These are phyloP conservation scores for Spodoptera picta DNA, from an alignment of 2,888 invertebrate species.

Conservation along the genomic window DNA sequence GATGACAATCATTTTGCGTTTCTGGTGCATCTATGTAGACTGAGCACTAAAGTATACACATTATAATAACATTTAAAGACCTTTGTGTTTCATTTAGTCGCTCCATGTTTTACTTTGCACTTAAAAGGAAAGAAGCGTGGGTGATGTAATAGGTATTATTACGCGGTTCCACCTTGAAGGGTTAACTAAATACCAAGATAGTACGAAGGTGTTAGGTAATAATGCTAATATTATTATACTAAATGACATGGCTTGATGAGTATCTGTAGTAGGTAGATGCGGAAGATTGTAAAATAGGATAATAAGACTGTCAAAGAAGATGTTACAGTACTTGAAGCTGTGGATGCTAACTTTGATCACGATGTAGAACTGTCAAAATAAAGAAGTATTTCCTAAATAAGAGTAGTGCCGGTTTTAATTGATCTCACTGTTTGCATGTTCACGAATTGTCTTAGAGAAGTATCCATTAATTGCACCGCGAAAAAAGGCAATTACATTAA, in stretches of 20 bases:
- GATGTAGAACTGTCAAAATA: no score
- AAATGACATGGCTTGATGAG: background rate
- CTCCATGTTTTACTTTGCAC: constrained; percentile 28
- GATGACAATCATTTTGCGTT: no score
- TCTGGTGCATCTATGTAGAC: no score
- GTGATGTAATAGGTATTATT: constrained; percentile 45
- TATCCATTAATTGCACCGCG: no score
- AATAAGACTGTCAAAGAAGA: background rate
- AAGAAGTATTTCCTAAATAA: no score
- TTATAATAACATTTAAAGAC: constrained; percentile 14
- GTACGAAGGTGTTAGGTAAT: constrained; percentile 19
- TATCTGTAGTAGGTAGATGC: background rate
- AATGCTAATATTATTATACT: constrained; percentile 1
- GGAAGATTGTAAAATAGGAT: background rate
- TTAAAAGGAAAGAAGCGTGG: constrained; percentile 46
- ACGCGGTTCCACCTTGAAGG: constrained; percentile 34
- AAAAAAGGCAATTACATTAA: no score
- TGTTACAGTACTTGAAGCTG: background rate
- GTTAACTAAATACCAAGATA: constrained; percentile 21
- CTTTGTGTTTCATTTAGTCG: constrained; percentile 22
- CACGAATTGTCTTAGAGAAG: no score
- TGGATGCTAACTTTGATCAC: background rate
- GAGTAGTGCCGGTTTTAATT: no score
- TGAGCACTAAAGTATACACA: background rate
- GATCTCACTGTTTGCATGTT: no score